phyloP scores from a whole-genome alignment of 2,113 vertebrate genomes.

The Anoura caudifer region DNA sequence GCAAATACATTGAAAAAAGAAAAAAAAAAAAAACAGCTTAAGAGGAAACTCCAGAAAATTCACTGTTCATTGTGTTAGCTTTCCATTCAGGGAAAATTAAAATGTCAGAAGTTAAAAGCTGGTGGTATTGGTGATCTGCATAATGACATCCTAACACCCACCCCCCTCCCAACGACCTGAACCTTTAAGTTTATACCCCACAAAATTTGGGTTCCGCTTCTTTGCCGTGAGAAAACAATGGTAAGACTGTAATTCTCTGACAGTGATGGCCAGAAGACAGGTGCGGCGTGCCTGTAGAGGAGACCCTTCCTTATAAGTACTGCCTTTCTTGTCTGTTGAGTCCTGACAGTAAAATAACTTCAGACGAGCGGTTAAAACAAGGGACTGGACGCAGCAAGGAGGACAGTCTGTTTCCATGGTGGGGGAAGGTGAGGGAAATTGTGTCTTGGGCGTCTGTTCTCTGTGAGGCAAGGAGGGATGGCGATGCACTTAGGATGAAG shows the following conservation, averaged over 20 bases:
- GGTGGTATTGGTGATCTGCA: neutral
- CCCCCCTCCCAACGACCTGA: neutral
- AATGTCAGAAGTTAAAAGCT: neutral
- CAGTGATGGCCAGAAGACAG: rapidly evolving
- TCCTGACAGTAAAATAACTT: neutral
- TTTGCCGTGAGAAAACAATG: neutral
- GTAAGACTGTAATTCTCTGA: no score
- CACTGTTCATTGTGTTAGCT: neutral
- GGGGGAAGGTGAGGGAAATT: rapidly evolving
- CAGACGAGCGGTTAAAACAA: neutral
- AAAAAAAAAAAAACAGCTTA: no score
- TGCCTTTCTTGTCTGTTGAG: neutral
- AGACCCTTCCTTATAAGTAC: neutral
- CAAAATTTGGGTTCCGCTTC: neutral
- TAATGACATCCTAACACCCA: neutral
- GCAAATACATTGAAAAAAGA: neutral
- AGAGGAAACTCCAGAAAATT: neutral
- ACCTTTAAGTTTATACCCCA: neutral
- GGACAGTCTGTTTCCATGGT: rapidly evolving
- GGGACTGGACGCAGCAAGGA: rapidly evolving
- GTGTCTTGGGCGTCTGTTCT: rapidly evolving
- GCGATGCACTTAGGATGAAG: neutral
- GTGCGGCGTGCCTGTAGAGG: neutral
- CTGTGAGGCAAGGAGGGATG: neutral
- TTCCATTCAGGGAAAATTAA: neutral